These are phyloP conservation scores for Argentina silus DNA, from an alignment of 2,797 vertebrate genomes.

Conservation along the genomic window DNA sequence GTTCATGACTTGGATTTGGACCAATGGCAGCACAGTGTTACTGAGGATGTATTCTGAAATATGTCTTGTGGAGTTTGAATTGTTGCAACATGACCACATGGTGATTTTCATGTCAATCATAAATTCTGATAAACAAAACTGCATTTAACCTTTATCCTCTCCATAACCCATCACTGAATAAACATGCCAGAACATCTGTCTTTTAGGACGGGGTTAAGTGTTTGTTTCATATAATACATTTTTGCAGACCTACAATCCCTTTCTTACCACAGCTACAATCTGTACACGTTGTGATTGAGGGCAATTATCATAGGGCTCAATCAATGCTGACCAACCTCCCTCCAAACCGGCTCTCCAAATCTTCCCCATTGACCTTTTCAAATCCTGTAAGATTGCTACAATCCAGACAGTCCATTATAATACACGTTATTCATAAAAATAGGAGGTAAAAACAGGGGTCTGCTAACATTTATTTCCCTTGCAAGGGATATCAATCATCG, in stretches of 20 bases:
- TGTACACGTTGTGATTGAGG: neutral
- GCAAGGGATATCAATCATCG: constrained; percentile 93
- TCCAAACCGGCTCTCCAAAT: constrained; percentile 49
- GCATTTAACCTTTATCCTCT: neutral
- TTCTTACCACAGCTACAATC: neutral
- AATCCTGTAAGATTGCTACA: constrained; percentile 72
- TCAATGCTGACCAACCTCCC: constrained; percentile 41
- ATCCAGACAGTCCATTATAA: constrained; percentile 72
- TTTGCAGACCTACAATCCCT: neutral
- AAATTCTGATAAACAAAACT: neutral
- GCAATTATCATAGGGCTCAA: constrained; percentile 52
- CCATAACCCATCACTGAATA: neutral
- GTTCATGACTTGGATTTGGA: too few species aligned
- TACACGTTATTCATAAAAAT: constrained; percentile 67
- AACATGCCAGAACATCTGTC: neutral
- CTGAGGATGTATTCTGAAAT: too few species aligned
- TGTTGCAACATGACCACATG: too few species aligned
- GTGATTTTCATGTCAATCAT: too few species aligned
- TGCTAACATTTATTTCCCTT: constrained; percentile 83
- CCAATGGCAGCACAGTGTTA: too few species aligned
- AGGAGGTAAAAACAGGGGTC: constrained; percentile 60
- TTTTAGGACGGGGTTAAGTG: neutral
- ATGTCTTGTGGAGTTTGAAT: too few species aligned
- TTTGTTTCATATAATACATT: neutral
- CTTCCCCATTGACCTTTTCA: constrained; percentile 77